Percentiles rank a stretch among this genome's conserved stretches.
Evolutionary conservation across 2,113 vertebrate species (phyloP).

Genomic region (Ahaetulla prasina): DNA sequence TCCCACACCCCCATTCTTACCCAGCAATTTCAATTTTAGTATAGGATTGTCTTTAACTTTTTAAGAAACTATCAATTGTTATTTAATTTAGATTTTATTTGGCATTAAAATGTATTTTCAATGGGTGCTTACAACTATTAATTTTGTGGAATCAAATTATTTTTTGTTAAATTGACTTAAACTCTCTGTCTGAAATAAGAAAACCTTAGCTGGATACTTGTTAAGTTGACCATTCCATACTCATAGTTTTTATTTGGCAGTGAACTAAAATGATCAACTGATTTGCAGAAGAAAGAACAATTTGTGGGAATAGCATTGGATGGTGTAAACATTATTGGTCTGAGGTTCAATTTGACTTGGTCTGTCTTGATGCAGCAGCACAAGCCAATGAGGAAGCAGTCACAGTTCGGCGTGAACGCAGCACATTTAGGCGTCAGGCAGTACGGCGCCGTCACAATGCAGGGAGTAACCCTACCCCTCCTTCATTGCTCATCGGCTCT

Average conservation of each 20-base stretch:
- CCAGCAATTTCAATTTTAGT: neutral
- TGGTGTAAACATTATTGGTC: slow-evolving; percentile 64
- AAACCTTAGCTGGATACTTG: neutral
- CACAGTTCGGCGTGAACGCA: slow-evolving; percentile 94
- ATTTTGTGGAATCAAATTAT: neutral
- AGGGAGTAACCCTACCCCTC: slow-evolving; percentile 97
- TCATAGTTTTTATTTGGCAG: neutral
- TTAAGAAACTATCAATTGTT: neutral
- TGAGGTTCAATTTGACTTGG: slow-evolving; percentile 75
- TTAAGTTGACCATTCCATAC: neutral
- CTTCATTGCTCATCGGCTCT: slow-evolving; percentile 96
- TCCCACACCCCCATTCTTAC: neutral
- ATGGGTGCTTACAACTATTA: neutral
- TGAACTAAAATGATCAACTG: slow-evolving; percentile 10
- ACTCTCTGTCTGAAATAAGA: neutral
- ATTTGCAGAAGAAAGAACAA: neutral
- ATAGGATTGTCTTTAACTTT: neutral
- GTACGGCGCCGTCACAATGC: slow-evolving; percentile 98
- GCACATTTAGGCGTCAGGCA: slow-evolving; percentile 98
- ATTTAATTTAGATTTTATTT: neutral
- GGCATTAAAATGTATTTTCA: neutral
- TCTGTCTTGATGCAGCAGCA: slow-evolving; percentile 86
- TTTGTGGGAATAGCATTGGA: slow-evolving; percentile 62
- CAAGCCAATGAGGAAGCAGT: slow-evolving; percentile 91
- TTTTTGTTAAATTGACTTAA: neutral